These are phyloP conservation scores for Cyprinodon tularosa DNA, from an alignment of 2,113 vertebrate genomes.

Conservation along the genomic window DNA sequence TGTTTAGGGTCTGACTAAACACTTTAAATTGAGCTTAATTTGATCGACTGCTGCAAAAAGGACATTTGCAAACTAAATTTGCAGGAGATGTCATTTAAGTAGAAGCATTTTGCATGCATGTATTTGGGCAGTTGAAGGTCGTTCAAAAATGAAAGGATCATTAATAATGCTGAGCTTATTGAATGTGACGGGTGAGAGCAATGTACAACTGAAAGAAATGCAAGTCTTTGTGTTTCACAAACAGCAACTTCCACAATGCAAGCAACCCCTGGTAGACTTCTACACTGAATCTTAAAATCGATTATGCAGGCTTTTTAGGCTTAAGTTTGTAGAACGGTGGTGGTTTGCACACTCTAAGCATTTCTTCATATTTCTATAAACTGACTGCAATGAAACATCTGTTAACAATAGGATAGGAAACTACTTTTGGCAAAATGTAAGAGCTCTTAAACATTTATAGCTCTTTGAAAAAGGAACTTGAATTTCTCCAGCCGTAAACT, in stretches of 20 bases:
- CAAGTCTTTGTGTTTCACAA: not conserved
- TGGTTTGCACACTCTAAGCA: too few relatives aligned
- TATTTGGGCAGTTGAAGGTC: conserved; percentile 61
- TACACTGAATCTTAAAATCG: not conserved
- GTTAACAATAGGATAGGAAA: too few relatives aligned
- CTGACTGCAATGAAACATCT: too few relatives aligned
- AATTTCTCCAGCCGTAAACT: too few relatives aligned
- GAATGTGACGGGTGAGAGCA: not conserved
- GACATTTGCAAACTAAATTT: conserved; percentile 62
- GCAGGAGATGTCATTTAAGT: conserved; percentile 32
- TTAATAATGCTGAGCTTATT: not conserved
- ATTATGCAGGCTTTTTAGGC: not conserved
- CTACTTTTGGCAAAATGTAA: too few relatives aligned
- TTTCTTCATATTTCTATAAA: too few relatives aligned
- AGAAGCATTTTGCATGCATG: conserved; percentile 20
- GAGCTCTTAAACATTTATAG: too few relatives aligned
- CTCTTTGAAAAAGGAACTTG: too few relatives aligned
- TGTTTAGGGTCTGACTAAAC: conserved; percentile 76
- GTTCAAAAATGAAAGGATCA: conserved; percentile 15
- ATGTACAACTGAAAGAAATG: not conserved
- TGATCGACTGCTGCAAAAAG: conserved; percentile 70
- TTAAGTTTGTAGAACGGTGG: too few relatives aligned
- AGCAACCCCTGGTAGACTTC: not conserved
- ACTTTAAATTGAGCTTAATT: conserved; percentile 73
- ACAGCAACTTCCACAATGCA: not conserved